phyloP scores from a whole-genome alignment of 1,140 invertebrate species.

The Plectus sambesii region DNA sequence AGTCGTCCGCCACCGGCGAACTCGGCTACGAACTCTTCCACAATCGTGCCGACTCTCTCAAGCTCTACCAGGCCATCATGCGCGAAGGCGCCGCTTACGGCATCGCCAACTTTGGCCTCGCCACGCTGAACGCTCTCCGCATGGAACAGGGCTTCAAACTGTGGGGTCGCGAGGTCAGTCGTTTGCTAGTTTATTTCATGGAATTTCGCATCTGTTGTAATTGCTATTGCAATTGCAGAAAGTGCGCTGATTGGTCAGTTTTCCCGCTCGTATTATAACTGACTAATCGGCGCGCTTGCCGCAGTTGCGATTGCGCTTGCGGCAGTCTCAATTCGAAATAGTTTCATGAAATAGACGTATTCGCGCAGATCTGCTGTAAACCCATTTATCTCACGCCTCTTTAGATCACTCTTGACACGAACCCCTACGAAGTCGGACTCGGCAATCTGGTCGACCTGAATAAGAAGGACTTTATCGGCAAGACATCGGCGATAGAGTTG shows the following conservation, averaged over 20 bases:
- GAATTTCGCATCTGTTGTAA: not conserved
- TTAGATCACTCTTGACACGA: constrained; percentile 23
- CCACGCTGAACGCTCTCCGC: constrained; percentile 25
- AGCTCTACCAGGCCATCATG: constrained; percentile 26
- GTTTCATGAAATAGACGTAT: not conserved
- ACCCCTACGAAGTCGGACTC: constrained; percentile 27
- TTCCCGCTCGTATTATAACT: not conserved
- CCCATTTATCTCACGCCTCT: not conserved
- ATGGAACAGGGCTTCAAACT: constrained; percentile 29
- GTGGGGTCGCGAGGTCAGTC: constrained; percentile 28
- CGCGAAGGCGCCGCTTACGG: constrained; percentile 19
- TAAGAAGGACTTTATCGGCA: constrained; percentile 14
- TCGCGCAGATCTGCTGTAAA: too few species aligned
- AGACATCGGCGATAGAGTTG: constrained; percentile 1
- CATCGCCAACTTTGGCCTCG: constrained; percentile 25
- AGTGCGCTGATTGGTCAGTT: not conserved
- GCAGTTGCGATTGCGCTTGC: not conserved
- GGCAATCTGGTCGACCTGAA: constrained; percentile 21
- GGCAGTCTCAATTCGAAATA: not conserved
- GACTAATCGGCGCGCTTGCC: not conserved
- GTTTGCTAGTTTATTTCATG: not conserved
- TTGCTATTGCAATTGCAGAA: not conserved
- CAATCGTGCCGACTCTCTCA: constrained; percentile 24
- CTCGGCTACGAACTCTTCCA: constrained; percentile 27
- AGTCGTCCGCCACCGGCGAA: constrained; percentile 24